These are phyloP conservation scores for Aphelinus atriplicis DNA, from an alignment of 1,140 invertebrate species.

Conservation along the genomic window DNA sequence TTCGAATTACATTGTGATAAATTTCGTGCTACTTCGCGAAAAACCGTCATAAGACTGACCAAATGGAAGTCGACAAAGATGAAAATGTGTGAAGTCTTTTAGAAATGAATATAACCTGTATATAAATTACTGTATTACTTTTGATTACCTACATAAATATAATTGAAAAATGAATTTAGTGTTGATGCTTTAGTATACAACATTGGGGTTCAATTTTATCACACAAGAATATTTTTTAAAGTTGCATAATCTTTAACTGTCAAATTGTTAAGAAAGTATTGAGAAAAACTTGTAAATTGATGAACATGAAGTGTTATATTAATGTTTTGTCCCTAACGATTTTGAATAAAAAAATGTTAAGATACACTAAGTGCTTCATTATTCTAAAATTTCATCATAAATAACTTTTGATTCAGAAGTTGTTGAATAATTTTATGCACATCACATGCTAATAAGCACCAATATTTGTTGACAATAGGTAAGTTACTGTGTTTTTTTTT, in stretches of 20 bases:
- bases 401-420: no score
- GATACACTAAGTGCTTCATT: not conserved
- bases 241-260: slow-evolving; percentile 9
- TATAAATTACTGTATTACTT: slow-evolving; percentile 19
- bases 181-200: slow-evolving; percentile 14
- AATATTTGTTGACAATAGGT: no score
- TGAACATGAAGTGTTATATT: slow-evolving; percentile 25
- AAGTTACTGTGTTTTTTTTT: no score
- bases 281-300: slow-evolving; percentile 33
- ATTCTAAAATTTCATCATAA: no score
- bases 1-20: slow-evolving; percentile 43
- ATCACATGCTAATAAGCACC: no score
- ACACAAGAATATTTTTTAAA: slow-evolving; percentile 9
- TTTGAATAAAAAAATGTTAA: slow-evolving; percentile 39
- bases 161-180: not conserved
- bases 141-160: slow-evolving; percentile 4
- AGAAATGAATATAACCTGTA: slow-evolving; percentile 31
- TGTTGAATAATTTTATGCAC: no score
- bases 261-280: slow-evolving; percentile 18
- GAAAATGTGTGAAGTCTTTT: slow-evolving; percentile 30
- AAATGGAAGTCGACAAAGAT: slow-evolving; percentile 33
- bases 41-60: slow-evolving; percentile 41
- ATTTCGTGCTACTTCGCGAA: slow-evolving; percentile 36
- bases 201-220: slow-evolving; percentile 1
- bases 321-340: slow-evolving; percentile 31